Base-by-base conservation (phyloP, 1,140 invertebrate genomes). In the Prorops nasuta region DNA sequence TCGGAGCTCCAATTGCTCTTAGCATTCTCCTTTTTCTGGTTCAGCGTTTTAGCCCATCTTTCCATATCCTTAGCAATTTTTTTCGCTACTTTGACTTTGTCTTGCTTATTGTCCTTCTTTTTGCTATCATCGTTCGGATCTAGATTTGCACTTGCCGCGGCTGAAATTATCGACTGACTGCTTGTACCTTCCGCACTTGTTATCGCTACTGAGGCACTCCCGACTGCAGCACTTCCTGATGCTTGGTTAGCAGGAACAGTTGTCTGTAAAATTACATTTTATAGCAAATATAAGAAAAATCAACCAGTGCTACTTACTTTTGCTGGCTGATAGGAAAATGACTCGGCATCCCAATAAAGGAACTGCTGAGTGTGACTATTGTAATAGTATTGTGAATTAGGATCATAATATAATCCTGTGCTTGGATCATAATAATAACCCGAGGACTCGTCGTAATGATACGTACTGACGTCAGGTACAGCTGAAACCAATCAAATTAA, bases 21-120 rank as follows among this genome's bases (percentile, higher is more conserved):
- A 19, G 86, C 84, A 51, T 84, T 88, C 62, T 98, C 94, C 76
- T 98, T 98, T 77, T 96, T 94, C 66, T 98, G 94, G 76, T 98
- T 98, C 43, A 98, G 78, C 4, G 92, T 94, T 68, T 98, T 95
- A 0, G 96, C 96, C 97, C 97, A 99, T 12, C 80, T 68, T 84
- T 80, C 81, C 80, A 83, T 82, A 40, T 85, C 90, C 78, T 98
- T 98, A 0, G 94, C 95, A 62, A 98, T 98, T 76, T 97, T 96
- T 68, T 98, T 97, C 1, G 96, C 96, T 12, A 96, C 93, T 79
- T 97, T 98, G 0, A 94, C 92, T 80, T 98, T 95, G 58, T 95
- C 92, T 43, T 90, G 86, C 58, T 91, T 87, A 31, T 81, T 82
- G 49, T 80, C 68, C 53, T 84, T 87, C 28, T 78, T 78, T 54